Evolutionary conservation across 2,888 invertebrate species (phyloP).

Genomic region (Agriopis aurantiaria): DNA sequence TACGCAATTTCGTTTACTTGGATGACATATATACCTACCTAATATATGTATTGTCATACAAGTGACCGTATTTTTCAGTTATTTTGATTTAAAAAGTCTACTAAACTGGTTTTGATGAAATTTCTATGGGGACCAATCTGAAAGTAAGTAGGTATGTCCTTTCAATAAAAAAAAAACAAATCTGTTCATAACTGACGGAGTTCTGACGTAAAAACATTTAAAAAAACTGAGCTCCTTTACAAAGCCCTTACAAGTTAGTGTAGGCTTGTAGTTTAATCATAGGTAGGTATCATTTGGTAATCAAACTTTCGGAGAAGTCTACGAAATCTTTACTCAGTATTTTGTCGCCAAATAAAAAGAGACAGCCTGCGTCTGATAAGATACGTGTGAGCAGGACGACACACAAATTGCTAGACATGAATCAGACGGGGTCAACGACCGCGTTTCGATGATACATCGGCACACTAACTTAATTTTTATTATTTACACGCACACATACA

Average conservation of each 20-base stretch:
- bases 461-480: slow-evolving; percentile 34
- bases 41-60: too few species aligned
- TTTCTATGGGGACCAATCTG: background rate
- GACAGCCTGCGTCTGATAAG: slow-evolving; percentile 42
- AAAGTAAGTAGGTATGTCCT: too few species aligned
- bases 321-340: slow-evolving; percentile 38
- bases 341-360: slow-evolving; percentile 38
- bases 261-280: background rate
- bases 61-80: too few species aligned
- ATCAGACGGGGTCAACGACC: slow-evolving; percentile 44
- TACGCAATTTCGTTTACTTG: too few species aligned
- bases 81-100: too few species aligned
- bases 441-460: slow-evolving; percentile 47
- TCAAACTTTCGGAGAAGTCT: slow-evolving; percentile 19
- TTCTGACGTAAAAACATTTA: too few species aligned
- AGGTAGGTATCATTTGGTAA: background rate
- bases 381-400: slow-evolving; percentile 36
- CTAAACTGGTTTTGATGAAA: background rate
- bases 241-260: background rate
- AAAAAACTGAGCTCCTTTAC: too few species aligned
- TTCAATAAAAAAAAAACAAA: too few species aligned
- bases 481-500: slow-evolving; percentile 17
- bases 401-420: slow-evolving; percentile 39
- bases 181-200: too few species aligned
- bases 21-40: too few species aligned